Conservation (phyloP, 2,888 invertebrate species). For the Nephrotoma appendiculata region DNA sequence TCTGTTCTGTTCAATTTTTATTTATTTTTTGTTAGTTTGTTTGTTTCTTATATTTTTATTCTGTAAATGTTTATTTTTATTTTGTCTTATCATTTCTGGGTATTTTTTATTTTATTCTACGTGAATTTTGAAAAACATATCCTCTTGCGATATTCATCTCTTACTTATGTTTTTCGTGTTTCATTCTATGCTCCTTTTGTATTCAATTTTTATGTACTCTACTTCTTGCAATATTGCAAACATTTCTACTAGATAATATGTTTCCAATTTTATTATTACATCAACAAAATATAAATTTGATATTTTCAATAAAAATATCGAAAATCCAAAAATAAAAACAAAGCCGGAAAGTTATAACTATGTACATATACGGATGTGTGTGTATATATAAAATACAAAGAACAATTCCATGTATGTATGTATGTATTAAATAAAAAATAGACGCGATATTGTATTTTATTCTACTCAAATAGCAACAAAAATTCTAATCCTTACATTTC, state of each 20-base stretch:
- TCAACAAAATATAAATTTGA: background rate
- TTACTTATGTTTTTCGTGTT: background rate
- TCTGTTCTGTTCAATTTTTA: background rate
- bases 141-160: slow-evolving; percentile 4
- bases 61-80: background rate
- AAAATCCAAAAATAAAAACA: background rate
- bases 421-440: background rate
- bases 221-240: slow-evolving; percentile 1
- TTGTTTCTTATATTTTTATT: background rate
- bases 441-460: background rate
- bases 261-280: background rate
- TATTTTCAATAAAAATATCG: background rate
- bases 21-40: background rate
- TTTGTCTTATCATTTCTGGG: background rate
- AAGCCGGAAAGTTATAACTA: background rate
- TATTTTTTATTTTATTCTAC: background rate
- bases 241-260: background rate
- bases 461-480: background rate
- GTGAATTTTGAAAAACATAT: slow-evolving; percentile 3
- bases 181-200: background rate
- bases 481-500: background rate
- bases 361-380: background rate
- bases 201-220: background rate
- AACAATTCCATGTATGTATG: background rate
- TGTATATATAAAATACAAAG: background rate